Evolutionary conservation across 2,113 vertebrate genomes (phyloP).

Genomic region (Peromyscus leucopus): DNA sequence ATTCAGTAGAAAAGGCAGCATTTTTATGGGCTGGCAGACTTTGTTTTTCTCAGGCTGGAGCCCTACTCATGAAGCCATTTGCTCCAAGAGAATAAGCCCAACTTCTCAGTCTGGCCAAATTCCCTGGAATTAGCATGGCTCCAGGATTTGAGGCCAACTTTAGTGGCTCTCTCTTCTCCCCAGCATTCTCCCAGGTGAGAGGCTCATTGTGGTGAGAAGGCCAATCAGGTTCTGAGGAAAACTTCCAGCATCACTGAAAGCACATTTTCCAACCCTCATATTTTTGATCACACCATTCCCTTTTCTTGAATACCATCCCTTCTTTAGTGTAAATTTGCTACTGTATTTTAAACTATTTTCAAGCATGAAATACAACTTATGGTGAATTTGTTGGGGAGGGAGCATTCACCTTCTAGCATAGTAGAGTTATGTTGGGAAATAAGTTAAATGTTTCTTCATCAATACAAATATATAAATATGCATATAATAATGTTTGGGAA

Average conservation of each 20-base stretch:
- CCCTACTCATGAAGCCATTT: neutral
- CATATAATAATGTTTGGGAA: neutral
- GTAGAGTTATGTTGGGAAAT: neutral
- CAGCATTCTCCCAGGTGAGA: neutral
- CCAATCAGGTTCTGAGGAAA: neutral
- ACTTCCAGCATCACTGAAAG: neutral
- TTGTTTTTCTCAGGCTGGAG: conserved; percentile 12
- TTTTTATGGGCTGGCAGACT: conserved; percentile 24
- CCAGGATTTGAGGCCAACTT: neutral
- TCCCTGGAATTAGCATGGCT: neutral
- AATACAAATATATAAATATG: neutral
- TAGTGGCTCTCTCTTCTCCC: neutral
- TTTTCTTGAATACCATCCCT: neutral
- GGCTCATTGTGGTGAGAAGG: neutral
- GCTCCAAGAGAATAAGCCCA: neutral
- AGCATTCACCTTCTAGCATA: neutral
- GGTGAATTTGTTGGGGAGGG: neutral
- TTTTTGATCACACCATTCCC: neutral
- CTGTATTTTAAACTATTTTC: conserved; percentile 2
- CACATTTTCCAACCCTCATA: neutral
- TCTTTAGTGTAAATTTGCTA: neutral
- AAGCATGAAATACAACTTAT: neutral
- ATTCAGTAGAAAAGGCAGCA: neutral
- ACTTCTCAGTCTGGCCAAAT: neutral
- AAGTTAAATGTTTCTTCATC: neutral